A percentile compares a stretch with the other conserved stretches of the same genome.
phyloP scores from a whole-genome alignment of 2,888 invertebrate species.

The Ceriagrion tenellum region DNA sequence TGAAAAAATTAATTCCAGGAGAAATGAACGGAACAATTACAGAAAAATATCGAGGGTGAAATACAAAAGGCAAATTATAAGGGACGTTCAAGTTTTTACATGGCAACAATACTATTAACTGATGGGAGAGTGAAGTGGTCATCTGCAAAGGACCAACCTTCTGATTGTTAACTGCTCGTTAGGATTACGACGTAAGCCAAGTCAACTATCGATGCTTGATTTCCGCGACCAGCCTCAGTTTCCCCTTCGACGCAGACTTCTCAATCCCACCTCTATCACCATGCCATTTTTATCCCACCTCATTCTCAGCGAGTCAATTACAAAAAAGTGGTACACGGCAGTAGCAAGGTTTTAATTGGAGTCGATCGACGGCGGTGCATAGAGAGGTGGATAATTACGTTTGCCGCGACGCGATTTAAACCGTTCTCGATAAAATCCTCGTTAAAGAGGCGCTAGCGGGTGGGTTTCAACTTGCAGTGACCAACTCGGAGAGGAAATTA shows the following conservation, averaged over 20 bases:
- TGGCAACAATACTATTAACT: too few species aligned
- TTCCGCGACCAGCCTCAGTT: background rate
- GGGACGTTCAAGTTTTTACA: too few species aligned
- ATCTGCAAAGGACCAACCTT: too few species aligned
- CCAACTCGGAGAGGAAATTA: background rate
- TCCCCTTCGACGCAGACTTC: too few species aligned
- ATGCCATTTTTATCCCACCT: background rate
- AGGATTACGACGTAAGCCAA: background rate
- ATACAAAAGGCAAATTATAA: too few species aligned
- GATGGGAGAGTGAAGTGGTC: too few species aligned
- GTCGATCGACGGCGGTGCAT: background rate
- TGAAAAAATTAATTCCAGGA: too few species aligned
- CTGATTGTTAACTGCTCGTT: too few species aligned
- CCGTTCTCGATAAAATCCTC: slow-evolving; percentile 1
- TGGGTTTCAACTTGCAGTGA: background rate
- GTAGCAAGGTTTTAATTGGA: background rate
- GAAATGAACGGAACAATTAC: too few species aligned
- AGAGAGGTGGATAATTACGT: background rate
- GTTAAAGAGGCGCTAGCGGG: background rate
- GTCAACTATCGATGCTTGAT: background rate
- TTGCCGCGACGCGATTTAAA: background rate
- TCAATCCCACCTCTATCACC: background rate
- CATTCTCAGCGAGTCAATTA: background rate
- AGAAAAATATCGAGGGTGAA: too few species aligned
- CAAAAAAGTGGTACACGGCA: background rate